Base-by-base conservation (phyloP, 2,113 vertebrate species). In the Micronycteris hirsuta region DNA sequence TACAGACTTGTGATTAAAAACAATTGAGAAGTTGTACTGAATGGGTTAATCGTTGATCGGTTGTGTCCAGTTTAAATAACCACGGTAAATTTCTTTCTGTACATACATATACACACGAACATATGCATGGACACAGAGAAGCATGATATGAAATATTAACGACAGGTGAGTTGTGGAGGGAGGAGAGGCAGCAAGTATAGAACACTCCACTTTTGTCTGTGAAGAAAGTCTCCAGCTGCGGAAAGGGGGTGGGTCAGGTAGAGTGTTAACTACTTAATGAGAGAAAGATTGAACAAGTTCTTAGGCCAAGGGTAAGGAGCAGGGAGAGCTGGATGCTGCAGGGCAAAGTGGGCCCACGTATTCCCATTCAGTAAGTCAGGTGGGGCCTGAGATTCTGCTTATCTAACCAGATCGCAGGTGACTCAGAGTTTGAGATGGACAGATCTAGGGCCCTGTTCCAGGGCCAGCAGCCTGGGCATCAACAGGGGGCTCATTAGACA, bases 301-400 rank as follows among this genome's bases (percentile, higher is more conserved):
- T 9, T 0, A 73, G 76, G n/a, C 22, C 52, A 61, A 74, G 36
- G 6, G 31, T 41, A n/a, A 71, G 38, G 76, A 74, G 47, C 4
- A 17, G 22, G 10, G 4, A 15, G 5, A 58, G 9, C 36, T 5
- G 4, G 43, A 65, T 4, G 4, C 38, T 38, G 3, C 22, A 56
- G 47, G 36, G n/a, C n/a, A n/a, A n/a, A n/a, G n/a, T n/a, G 38
- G 43, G 4, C n/a, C 54, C 10, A 6, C 0, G 0, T 38, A 13
- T 70, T 28, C n/a, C 16, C 31, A 89, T 26, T 33, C 63, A 41
- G 24, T 4, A n/a, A 78, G 61, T 67, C 31, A 49, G 74, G 36
- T 2, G 1, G 56, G 20, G 13, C 28, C n/a, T 17, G 47, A 54
- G 67, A 11, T 19, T 74, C 76, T 71, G 8, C 36, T 41, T 68